These are phyloP conservation scores for Vombatus ursinus DNA, from an alignment of 2,113 vertebrate genomes.

Conservation along the genomic window DNA sequence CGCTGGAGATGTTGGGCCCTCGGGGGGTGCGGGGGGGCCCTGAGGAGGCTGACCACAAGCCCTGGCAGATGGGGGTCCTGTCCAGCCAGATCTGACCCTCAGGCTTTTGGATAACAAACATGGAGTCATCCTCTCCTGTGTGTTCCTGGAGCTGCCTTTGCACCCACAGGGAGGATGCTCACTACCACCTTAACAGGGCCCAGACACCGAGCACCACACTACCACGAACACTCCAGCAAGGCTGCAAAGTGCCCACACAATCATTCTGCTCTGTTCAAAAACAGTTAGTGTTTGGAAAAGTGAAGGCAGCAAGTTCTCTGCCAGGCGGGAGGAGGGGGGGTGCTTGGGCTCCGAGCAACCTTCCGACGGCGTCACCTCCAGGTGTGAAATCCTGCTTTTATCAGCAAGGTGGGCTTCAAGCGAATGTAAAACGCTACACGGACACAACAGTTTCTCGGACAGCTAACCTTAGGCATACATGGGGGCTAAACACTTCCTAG, in stretches of 20 bases:
- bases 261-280: slow-evolving; percentile 41
- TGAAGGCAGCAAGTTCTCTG: background rate
- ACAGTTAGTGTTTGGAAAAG: slow-evolving; percentile 45
- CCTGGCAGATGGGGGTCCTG: background rate
- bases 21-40: too few relatives aligned
- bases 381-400: slow-evolving; percentile 25
- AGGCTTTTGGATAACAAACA: too few relatives aligned
- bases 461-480: slow-evolving; percentile 12
- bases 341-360: too few relatives aligned
- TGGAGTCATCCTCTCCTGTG: too few relatives aligned
- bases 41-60: too few relatives aligned
- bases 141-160: too few relatives aligned
- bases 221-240: background rate
- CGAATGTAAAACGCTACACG: slow-evolving; percentile 29
- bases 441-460: background rate
- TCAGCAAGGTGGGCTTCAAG: background rate
- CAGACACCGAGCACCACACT: too few relatives aligned
- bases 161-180: too few relatives aligned
- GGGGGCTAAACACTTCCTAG: slow-evolving; percentile 79
- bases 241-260: background rate
- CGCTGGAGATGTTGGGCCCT: background rate
- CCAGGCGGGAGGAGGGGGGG: too few relatives aligned
- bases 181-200: too few relatives aligned
- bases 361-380: background rate
- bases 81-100: too few relatives aligned